Evolutionary conservation across 2,888 invertebrate genomes (phyloP).

Genomic region (Xestia xanthographa): DNA sequence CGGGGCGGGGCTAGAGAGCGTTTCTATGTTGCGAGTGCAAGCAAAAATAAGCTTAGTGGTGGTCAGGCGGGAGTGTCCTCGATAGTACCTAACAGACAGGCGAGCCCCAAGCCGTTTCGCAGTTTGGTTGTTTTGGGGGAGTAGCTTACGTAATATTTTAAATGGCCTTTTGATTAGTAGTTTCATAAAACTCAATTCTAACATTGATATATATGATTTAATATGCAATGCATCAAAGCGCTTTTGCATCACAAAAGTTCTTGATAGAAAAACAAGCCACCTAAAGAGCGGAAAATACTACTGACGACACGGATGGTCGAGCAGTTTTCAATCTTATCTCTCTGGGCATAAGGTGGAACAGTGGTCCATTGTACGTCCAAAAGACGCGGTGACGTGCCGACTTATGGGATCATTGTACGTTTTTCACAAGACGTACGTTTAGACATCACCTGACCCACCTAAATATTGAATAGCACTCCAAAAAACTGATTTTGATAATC

Average conservation of each 20-base stretch:
- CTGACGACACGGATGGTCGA: neutral
- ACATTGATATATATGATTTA: too few relatives aligned
- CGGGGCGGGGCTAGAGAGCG: too few relatives aligned
- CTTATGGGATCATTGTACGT: constrained; percentile 33
- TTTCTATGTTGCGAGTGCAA: too few relatives aligned
- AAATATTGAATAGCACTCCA: neutral
- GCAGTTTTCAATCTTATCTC: neutral
- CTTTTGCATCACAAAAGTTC: neutral
- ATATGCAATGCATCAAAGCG: neutral
- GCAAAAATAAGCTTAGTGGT: too few relatives aligned
- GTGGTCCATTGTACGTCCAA: neutral
- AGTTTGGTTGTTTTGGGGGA: neutral
- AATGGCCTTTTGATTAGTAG: too few relatives aligned
- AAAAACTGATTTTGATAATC: neutral
- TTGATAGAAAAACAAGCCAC: neutral
- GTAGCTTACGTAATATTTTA: neutral
- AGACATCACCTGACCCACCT: constrained; percentile 17
- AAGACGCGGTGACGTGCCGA: constrained; percentile 15
- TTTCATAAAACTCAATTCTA: too few relatives aligned
- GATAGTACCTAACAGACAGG: neutral
- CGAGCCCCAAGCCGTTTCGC: neutral
- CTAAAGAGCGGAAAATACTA: neutral
- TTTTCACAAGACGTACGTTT: constrained; percentile 17
- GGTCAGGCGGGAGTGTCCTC: too few relatives aligned
- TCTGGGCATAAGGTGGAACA: neutral